Percentiles rank a stretch among this genome's conserved stretches.
Evolutionary conservation across 1,140 invertebrate species (phyloP).

Genomic region (Dinothrombium tinctorium): DNA sequence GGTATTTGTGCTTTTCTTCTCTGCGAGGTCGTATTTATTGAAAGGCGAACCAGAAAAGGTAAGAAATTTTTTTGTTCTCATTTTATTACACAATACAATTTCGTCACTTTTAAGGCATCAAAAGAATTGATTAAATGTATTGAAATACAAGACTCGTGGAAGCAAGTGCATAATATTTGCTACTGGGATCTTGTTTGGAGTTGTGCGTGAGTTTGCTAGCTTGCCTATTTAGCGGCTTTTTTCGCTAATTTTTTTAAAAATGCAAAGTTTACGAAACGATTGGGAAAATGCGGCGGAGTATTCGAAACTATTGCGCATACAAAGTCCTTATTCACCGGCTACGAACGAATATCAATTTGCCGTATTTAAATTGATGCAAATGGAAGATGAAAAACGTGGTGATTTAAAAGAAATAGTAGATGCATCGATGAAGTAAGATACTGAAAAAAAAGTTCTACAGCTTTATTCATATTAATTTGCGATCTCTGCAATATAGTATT

Average conservation of each 20-base stretch:
- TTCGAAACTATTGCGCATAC: slow-evolving; percentile 39
- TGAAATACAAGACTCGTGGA: slow-evolving; percentile 36
- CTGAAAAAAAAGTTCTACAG: too few species aligned
- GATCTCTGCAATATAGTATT: too few species aligned
- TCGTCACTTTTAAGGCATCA: slow-evolving; percentile 2
- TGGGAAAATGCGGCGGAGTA: slow-evolving; percentile 47
- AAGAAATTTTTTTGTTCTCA: background rate
- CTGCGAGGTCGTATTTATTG: background rate
- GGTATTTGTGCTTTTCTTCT: background rate
- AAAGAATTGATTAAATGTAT: background rate
- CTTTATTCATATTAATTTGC: too few species aligned
- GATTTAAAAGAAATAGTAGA: slow-evolving; percentile 27
- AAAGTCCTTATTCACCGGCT: slow-evolving; percentile 71
- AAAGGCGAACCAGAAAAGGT: background rate
- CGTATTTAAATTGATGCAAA: slow-evolving; percentile 37
- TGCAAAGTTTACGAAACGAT: slow-evolving; percentile 23
- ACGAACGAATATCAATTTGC: slow-evolving; percentile 75
- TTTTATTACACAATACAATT: slow-evolving; percentile 10
- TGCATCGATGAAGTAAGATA: slow-evolving; percentile 26
- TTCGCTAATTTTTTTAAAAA: background rate
- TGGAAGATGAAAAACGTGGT: slow-evolving; percentile 17
- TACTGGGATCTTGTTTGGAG: slow-evolving; percentile 90
- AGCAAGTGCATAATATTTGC: slow-evolving; percentile 80
- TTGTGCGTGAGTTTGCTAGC: slow-evolving; percentile 32
- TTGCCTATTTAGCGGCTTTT: too few species aligned